A percentile compares a stretch with the other conserved stretches of the same genome.
These are phyloP conservation scores for Drosophila neonasuta DNA, from an alignment of 2,888 invertebrate genomes.

Conservation along the genomic window DNA sequence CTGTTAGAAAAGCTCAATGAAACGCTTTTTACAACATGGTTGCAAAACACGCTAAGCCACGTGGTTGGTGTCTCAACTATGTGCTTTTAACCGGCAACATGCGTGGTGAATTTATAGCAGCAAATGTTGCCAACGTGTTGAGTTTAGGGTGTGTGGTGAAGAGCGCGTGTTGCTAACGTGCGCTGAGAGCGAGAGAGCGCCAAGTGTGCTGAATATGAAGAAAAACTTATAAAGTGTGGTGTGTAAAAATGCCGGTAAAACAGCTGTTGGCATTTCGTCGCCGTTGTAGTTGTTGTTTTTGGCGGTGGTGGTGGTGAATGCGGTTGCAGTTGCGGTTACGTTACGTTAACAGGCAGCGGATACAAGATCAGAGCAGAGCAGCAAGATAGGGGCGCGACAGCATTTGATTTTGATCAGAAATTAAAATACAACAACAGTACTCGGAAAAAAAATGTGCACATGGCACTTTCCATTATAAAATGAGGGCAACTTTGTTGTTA, in stretches of 20 bases:
- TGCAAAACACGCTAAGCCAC: not conserved
- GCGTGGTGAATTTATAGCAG: conserved; percentile 30
- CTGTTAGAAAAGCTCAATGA: conserved; percentile 21
- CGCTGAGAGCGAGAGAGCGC: conserved; percentile 21
- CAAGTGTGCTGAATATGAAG: conserved; percentile 57
- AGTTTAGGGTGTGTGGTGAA: conserved; percentile 34
- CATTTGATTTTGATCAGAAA: not conserved
- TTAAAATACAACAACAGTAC: not conserved
- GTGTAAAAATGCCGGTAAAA: conserved; percentile 66
- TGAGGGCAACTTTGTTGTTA: conserved; percentile 11
- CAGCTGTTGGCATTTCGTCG: conserved; percentile 56
- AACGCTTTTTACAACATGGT: conserved; percentile 2
- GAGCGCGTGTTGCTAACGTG: conserved; percentile 23
- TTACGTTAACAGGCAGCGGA: conserved; percentile 5
- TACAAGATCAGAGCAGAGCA: conserved; percentile 3
- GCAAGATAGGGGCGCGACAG: conserved; percentile 7
- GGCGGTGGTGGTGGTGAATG: conserved; percentile 5
- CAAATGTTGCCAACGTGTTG: conserved; percentile 45
- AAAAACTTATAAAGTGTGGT: conserved; percentile 49
- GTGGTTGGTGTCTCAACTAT: conserved; percentile 32
- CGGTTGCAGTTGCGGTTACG: conserved; percentile 7
- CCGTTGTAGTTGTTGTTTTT: conserved; percentile 10
- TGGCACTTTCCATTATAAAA: conserved; percentile 4
- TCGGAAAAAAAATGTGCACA: not conserved
- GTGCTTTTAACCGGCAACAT: conserved; percentile 15